Evolutionary conservation across 2,113 vertebrate species (phyloP).

Genomic region (Trematocara variabile): DNA sequence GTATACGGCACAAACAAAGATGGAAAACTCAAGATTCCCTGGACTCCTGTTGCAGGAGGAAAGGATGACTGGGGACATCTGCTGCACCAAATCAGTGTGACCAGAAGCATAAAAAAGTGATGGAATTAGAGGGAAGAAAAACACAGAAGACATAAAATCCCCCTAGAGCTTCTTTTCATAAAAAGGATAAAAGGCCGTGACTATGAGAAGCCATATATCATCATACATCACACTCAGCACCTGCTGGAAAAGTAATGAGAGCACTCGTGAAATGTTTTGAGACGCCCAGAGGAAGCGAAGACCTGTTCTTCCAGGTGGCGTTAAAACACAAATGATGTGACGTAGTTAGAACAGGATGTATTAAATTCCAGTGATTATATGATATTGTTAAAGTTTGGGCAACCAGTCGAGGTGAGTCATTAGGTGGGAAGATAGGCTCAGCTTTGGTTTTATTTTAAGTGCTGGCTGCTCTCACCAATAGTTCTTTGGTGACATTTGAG

Average conservation of each 20-base stretch:
- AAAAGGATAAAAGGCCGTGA: conserved; percentile 8
- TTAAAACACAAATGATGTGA: not conserved
- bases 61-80: conserved; percentile 29
- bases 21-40: not conserved
- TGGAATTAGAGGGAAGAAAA: not conserved
- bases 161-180: not conserved
- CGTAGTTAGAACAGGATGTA: not conserved
- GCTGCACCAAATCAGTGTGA: conserved; percentile 12
- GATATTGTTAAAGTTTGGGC: not conserved
- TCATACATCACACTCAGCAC: conserved; percentile 11
- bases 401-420: not conserved
- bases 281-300: not conserved
- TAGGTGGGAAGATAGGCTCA: not conserved
- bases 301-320: conserved; percentile 6
- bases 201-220: conserved; percentile 13
- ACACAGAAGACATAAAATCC: not conserved
- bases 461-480: not conserved
- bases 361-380: not conserved
- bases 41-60: conserved; percentile 1
- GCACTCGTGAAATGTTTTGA: not conserved
- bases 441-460: not conserved
- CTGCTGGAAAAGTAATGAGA: conserved; percentile 2
- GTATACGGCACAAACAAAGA: not conserved
- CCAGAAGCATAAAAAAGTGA: not conserved
- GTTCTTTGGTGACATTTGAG: not conserved